These are phyloP conservation scores for Collichthys lucidus DNA, from an alignment of 2,113 vertebrate species.

Conservation along the genomic window DNA sequence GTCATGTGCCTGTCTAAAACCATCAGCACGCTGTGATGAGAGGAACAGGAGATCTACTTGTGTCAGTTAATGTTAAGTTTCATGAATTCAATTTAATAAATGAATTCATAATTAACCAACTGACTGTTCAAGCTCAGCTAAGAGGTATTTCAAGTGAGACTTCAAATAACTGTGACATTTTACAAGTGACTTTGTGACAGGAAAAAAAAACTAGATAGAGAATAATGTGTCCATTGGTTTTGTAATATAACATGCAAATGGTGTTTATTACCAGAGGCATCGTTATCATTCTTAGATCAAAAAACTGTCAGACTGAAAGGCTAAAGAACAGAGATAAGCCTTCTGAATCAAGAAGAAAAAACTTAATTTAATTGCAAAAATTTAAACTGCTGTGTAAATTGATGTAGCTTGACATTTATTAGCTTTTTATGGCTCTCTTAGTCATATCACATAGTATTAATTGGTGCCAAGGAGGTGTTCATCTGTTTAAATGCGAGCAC, in stretches of 20 bases:
- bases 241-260: neutral
- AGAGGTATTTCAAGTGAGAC: constrained; percentile 11
- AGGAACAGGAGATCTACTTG: constrained; percentile 20
- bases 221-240: neutral
- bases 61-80: constrained; percentile 26
- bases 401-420: neutral
- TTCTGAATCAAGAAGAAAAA: neutral
- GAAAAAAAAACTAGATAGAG: neutral
- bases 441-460: neutral
- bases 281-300: neutral
- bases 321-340: neutral
- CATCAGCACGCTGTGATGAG: constrained; percentile 7
- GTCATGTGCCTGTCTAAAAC: constrained; percentile 1
- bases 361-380: no score
- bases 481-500: neutral
- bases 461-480: neutral
- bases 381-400: neutral
- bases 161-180: constrained; percentile 44
- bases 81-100: constrained; percentile 30
- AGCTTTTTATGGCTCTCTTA: neutral
- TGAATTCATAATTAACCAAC: constrained; percentile 47
- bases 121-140: neutral
- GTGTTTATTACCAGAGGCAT: neutral
- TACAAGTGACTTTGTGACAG: constrained; percentile 33
- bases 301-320: neutral